phyloP scores from a whole-genome alignment of 2,113 vertebrate species.

The Lophotis ruficrista region DNA sequence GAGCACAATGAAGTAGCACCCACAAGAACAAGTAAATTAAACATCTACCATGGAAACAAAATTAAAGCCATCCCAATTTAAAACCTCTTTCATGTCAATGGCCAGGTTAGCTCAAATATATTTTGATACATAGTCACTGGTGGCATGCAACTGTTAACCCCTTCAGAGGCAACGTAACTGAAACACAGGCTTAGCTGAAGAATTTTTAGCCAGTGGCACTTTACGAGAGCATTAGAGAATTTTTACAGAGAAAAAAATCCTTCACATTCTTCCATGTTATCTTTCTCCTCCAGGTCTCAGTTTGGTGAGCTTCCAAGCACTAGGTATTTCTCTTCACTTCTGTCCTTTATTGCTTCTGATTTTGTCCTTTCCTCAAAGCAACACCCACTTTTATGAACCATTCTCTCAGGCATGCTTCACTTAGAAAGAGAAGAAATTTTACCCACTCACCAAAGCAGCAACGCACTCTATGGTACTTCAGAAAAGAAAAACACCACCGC shows the following conservation, averaged over 20 bases:
- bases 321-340: not conserved
- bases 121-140: not conserved
- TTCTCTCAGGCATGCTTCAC: rapidly evolving
- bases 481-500: not conserved
- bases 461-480: not conserved
- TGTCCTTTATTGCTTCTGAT: not conserved
- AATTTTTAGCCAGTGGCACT: not conserved
- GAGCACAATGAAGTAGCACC: not conserved
- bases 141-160: not conserved
- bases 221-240: not conserved
- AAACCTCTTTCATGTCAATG: not conserved
- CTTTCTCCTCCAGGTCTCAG: not conserved
- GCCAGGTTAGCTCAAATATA: not conserved
- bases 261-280: not conserved
- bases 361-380: not conserved
- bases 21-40: not conserved
- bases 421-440: not conserved
- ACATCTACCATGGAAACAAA: not conserved
- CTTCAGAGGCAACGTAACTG: rapidly evolving
- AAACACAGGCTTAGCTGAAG: not conserved
- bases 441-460: not conserved
- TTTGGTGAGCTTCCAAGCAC: not conserved
- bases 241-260: not conserved
- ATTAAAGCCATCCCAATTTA: not conserved
- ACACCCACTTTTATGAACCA: no score